These are phyloP conservation scores for Arenaria interpres DNA, from an alignment of 2,113 vertebrate genomes.

Conservation along the genomic window DNA sequence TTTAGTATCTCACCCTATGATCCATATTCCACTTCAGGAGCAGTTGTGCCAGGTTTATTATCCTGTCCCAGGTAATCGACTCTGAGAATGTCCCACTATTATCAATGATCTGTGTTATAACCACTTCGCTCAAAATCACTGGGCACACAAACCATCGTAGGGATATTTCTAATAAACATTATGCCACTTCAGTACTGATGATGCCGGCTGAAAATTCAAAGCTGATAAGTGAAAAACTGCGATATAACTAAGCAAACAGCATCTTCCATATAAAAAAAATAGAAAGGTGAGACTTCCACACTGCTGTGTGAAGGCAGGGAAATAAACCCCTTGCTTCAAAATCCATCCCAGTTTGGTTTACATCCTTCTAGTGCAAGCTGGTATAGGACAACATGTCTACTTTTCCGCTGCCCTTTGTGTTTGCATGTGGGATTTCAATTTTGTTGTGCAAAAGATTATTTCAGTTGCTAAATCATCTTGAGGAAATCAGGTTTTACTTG, in stretches of 20 bases:
- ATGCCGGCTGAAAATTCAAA: background rate
- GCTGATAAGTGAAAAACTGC: background rate
- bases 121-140: background rate
- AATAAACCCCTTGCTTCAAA: background rate
- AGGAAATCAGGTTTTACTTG: background rate
- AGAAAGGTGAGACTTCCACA: background rate
- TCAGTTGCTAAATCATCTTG: background rate
- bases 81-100: background rate
- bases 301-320: background rate
- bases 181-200: background rate
- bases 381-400: background rate
- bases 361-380: background rate
- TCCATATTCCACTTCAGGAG: background rate
- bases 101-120: background rate
- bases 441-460: background rate
- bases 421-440: background rate
- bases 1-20: background rate
- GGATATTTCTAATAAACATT: background rate
- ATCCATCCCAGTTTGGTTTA: background rate
- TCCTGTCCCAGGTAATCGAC: background rate
- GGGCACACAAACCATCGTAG: background rate
- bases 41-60: background rate
- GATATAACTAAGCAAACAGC: background rate
- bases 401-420: background rate
- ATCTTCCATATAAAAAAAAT: background rate